Evolutionary conservation across 2,797 vertebrate species (phyloP).

Genomic region (Acanthurus tractus): DNA sequence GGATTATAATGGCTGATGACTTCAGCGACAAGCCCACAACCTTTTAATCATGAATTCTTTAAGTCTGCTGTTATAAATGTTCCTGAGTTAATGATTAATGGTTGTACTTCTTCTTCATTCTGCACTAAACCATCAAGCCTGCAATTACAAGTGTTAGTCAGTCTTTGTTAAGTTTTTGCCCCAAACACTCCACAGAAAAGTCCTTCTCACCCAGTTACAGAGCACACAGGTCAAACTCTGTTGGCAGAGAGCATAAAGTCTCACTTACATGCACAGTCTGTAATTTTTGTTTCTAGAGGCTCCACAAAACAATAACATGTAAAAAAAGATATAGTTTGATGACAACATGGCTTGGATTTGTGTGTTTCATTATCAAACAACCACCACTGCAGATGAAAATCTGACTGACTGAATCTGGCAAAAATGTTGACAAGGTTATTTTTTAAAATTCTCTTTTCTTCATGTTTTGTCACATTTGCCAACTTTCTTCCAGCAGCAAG

Average conservation of each 20-base stretch:
- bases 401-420: too few relatives aligned
- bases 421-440: too few relatives aligned
- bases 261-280: neutral
- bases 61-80: constrained; percentile 12
- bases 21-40: neutral
- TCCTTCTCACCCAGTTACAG: constrained; percentile 13
- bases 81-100: neutral
- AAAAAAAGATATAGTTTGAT: too few relatives aligned
- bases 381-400: too few relatives aligned
- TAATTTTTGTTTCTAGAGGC: too few relatives aligned
- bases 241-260: constrained; percentile 7
- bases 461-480: too few relatives aligned
- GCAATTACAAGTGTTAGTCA: neutral
- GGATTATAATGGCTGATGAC: constrained; percentile 6
- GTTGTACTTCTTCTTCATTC: neutral
- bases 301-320: too few relatives aligned
- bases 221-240: neutral
- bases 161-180: constrained; percentile 1
- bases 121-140: constrained; percentile 1
- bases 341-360: too few relatives aligned
- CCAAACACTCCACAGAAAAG: neutral
- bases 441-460: too few relatives aligned
- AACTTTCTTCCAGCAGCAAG: too few relatives aligned
- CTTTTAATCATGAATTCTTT: neutral
- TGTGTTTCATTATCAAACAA: too few relatives aligned